phyloP scores from a whole-genome alignment of 2,113 vertebrate genomes.

The Lichenostomus cassidix region DNA sequence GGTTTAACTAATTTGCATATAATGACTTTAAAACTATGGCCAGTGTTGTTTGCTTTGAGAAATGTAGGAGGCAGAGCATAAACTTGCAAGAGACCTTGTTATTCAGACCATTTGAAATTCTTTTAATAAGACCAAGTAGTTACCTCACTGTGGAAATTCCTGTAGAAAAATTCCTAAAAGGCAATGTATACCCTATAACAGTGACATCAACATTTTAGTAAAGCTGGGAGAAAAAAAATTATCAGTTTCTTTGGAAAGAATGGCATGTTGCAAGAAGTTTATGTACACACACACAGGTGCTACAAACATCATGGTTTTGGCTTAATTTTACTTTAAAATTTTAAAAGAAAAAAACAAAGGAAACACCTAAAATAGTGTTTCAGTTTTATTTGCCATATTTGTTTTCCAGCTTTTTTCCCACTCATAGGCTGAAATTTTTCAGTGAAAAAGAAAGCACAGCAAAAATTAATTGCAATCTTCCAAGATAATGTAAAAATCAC shows the following conservation, averaged over 20 bases:
- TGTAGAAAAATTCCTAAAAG: neutral
- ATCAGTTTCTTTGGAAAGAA: neutral
- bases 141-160: neutral
- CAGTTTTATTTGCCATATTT: neutral
- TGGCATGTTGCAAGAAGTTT: accelerated
- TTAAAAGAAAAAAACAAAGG: accelerated
- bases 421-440: neutral
- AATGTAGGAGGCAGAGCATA: neutral
- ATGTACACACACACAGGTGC: accelerated
- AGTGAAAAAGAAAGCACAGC: neutral
- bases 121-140: neutral
- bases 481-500: neutral
- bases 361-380: neutral
- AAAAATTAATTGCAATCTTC: neutral
- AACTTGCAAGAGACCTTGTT: neutral
- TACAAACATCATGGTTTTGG: neutral
- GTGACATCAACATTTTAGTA: neutral
- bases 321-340: neutral
- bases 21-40: neutral
- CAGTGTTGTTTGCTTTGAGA: neutral
- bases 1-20: neutral
- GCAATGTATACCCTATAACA: accelerated
- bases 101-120: neutral
- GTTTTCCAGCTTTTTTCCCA: neutral
- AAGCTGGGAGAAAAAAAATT: neutral